Evolutionary conservation across 2,113 vertebrate species (phyloP).

Genomic region (Vulpes lagopus): DNA sequence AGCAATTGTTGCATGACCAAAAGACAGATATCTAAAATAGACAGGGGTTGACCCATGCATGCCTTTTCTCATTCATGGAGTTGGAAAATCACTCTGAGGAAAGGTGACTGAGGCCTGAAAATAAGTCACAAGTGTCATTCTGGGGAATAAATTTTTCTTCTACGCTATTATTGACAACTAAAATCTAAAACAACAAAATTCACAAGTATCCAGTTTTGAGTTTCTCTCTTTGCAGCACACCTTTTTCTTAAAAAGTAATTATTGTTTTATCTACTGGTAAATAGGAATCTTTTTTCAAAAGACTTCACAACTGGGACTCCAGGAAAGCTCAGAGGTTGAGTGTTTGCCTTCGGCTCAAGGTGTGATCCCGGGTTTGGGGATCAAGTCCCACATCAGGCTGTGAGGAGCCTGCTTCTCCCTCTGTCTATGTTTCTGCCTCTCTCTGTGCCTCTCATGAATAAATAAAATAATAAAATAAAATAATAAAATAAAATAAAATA

Average conservation of each 20-base stretch:
- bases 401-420: no score
- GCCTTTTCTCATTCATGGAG: not conserved
- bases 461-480: no score
- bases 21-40: not conserved
- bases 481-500: not conserved
- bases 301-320: not conserved
- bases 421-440: no score
- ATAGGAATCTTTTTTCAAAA: not conserved
- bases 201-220: not conserved
- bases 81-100: not conserved
- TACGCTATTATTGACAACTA: not conserved
- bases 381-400: no score
- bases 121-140: not conserved
- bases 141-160: not conserved
- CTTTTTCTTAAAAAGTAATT: slow-evolving; percentile 25
- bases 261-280: not conserved
- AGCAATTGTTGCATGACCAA: not conserved
- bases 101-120: not conserved
- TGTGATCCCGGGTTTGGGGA: no score
- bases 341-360: no score
- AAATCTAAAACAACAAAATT: slow-evolving; percentile 29
- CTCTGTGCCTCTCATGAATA: no score
- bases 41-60: not conserved
- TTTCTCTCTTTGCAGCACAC: not conserved
- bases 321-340: no score